Evolutionary conservation across 2,888 invertebrate species (phyloP).

Genomic region (Caenorhabditis doughertyi): DNA sequence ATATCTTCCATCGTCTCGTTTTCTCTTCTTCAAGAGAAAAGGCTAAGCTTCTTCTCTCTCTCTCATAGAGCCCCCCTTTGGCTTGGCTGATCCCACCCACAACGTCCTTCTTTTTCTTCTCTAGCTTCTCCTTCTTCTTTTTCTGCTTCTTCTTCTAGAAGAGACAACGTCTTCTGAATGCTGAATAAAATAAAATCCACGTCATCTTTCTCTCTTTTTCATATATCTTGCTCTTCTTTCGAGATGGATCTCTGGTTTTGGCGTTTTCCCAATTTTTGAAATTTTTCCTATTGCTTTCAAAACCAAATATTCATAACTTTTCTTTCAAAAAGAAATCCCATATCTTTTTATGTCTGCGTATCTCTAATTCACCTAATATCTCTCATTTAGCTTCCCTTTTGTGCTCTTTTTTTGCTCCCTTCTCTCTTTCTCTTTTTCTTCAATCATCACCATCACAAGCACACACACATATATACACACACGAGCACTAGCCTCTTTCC

Average conservation of each 20-base stretch:
- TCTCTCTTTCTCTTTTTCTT: background rate
- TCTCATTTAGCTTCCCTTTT: background rate
- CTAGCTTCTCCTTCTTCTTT: constrained; percentile 14
- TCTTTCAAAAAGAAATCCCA: background rate
- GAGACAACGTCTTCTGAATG: background rate
- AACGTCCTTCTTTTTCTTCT: constrained; percentile 37
- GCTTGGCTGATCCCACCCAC: constrained; percentile 55
- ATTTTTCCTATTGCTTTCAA: background rate
- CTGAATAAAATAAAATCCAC: constrained; percentile 34
- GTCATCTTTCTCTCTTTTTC: constrained; percentile 28
- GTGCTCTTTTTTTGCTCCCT: background rate
- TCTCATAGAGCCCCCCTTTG: constrained; percentile 13
- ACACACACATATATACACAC: constrained; percentile 11
- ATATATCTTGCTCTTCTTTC: background rate
- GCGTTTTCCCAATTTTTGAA: constrained; percentile 8
- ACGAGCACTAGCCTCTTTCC: background rate
- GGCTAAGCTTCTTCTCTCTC: constrained; percentile 54
- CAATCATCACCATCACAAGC: background rate
- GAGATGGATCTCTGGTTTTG: background rate
- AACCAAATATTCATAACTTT: background rate
- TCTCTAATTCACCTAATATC: no score
- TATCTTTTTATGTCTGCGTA: no score
- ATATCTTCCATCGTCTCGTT: background rate
- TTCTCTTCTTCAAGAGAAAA: background rate
- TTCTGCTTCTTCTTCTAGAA: background rate